Base-by-base conservation (phyloP, 2,797 vertebrate species). In the Calcarius lapponicus region DNA sequence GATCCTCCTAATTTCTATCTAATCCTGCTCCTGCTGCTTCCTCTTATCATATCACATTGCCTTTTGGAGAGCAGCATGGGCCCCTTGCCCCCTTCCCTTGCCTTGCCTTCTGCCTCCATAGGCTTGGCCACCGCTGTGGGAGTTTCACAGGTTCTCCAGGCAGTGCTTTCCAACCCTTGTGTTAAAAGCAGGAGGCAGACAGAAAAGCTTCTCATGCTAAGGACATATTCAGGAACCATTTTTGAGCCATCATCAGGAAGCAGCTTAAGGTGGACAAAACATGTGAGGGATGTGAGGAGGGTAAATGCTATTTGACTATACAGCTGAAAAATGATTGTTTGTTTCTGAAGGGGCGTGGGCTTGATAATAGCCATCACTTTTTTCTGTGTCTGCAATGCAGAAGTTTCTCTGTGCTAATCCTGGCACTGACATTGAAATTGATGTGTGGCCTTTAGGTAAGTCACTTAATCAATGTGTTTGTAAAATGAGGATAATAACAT, bases 391-490 rank as follows among this genome's bases (percentile, higher is more conserved):
- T 67, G 93, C 85, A 96, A 36, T 86, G 76, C 82, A 94, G 70
- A 91, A 92, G 38, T 67, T 81, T 64, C 74, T 78, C 66, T 48
- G 34, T 79, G 64, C 91, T 90, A 74, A 87, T 91, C 76, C 81
- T 80, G 42, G 71, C 31, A 45, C 51, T 74, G 90, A 94, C 86
- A 90, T 10, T 72, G 74, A 86, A 95, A 93, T 78, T 95, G 95
- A 96, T 92, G 88, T 69, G 86, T 93, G 93, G 91, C 93, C 95
- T 97, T 97, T 96, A 92, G 86, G 84, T 66, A 92, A 95, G 92
- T 95, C 92, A 93, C 93, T 97, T 96, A 95, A 97, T 95, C 96
- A 91, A 94, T 95, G 86, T 94, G 92, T 96, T 95, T 96, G 71
- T 62, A 92, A 94, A 95, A 96, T 82, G 74, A 90, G 90, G 78